Evolutionary conservation across 2,888 invertebrate species (phyloP).

Genomic region (Apotomis turbidana): DNA sequence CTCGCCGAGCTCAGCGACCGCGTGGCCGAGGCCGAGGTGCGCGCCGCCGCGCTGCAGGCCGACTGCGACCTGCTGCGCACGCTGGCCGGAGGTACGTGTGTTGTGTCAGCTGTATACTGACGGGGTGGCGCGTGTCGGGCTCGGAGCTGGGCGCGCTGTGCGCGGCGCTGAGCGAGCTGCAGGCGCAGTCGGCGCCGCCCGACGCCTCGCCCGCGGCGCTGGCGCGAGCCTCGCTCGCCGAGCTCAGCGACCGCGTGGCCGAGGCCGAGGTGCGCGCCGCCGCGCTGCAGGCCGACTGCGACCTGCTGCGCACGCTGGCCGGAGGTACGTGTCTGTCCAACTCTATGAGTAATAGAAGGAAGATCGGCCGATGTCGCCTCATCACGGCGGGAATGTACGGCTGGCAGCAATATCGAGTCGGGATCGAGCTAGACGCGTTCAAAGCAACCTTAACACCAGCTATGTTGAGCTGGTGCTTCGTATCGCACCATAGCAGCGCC

Average conservation of each 20-base stretch:
- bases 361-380: no score
- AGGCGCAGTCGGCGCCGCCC: constrained; percentile 50
- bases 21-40: constrained; percentile 74
- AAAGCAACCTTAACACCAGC: no score
- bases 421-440: no score
- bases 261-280: constrained; percentile 73
- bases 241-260: constrained; percentile 73
- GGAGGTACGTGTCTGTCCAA: constrained; percentile 44
- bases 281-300: constrained; percentile 70
- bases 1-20: constrained; percentile 74
- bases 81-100: constrained; percentile 64
- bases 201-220: constrained; percentile 62
- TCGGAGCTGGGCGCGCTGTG: constrained; percentile 70
- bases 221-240: constrained; percentile 67
- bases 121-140: constrained; percentile 82
- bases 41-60: constrained; percentile 67
- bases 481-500: no score
- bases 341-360: no score
- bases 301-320: constrained; percentile 68
- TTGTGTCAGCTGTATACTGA: constrained; percentile 48
- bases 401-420: no score
- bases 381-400: no score
- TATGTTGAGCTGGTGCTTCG: no score
- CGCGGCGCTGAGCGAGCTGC: constrained; percentile 68
- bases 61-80: constrained; percentile 70